phyloP scores from a whole-genome alignment of 2,888 invertebrate species.

The Nomada fucata region DNA sequence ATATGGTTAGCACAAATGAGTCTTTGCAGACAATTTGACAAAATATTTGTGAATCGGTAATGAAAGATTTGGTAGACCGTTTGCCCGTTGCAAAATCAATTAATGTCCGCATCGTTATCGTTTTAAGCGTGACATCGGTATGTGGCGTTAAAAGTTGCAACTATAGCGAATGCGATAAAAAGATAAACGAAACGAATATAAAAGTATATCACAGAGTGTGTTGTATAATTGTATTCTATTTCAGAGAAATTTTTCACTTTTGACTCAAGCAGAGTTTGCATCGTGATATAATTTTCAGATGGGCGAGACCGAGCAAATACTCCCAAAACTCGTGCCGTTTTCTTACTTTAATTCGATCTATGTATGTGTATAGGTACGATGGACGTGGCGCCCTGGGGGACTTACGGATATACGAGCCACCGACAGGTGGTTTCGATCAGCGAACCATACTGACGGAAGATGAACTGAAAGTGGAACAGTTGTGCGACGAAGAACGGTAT shows the following conservation, averaged over 20 bases:
- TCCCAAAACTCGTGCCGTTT: conserved; percentile 49
- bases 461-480: conserved; percentile 93
- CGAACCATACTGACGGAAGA: conserved; percentile 88
- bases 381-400: conserved; percentile 96
- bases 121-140: neutral
- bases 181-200: conserved; percentile 21
- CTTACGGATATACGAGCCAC: conserved; percentile 91
- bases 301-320: conserved; percentile 62
- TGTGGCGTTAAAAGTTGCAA: neutral
- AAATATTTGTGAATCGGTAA: too few relatives aligned
- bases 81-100: too few relatives aligned
- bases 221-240: conserved; percentile 69
- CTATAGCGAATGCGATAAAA: neutral
- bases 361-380: conserved; percentile 91
- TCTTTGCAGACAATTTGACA: too few relatives aligned
- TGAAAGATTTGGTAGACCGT: too few relatives aligned
- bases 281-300: conserved; percentile 74
- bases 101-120: neutral
- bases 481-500: conserved; percentile 98
- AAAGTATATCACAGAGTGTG: conserved; percentile 33
- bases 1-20: too few relatives aligned
- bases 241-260: conserved; percentile 69
- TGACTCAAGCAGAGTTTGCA: conserved; percentile 65
- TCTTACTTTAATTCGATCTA: conserved; percentile 71
- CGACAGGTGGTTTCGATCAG: conserved; percentile 89